Conservation (phyloP, 2,888 invertebrate genomes). For the Sialis lutaria region DNA sequence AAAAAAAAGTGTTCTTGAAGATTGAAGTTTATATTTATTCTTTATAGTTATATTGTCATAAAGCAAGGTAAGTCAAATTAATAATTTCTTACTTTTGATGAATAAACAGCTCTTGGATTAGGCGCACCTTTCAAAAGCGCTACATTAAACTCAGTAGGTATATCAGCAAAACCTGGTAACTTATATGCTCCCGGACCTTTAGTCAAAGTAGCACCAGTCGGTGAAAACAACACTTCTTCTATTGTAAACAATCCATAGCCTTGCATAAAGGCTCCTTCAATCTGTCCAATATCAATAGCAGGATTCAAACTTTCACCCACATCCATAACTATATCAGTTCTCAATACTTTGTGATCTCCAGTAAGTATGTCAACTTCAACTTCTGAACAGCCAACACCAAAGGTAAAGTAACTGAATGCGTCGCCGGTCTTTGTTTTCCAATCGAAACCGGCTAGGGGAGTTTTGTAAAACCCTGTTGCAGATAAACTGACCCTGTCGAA, state of each 20-base stretch:
- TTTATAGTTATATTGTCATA: too few relatives aligned
- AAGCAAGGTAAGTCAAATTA: too few relatives aligned
- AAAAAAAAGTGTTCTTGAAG: background rate
- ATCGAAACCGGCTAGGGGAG: slow-evolving; percentile 51
- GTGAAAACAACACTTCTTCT: slow-evolving; percentile 78
- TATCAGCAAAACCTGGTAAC: slow-evolving; percentile 82
- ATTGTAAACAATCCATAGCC: slow-evolving; percentile 85
- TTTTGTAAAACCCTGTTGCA: slow-evolving; percentile 67
- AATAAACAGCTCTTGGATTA: slow-evolving; percentile 83
- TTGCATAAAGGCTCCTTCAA: slow-evolving; percentile 90
- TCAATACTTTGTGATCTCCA: slow-evolving; percentile 77
- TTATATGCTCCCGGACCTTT: slow-evolving; percentile 90
- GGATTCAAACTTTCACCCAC: slow-evolving; percentile 89
- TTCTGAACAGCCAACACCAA: slow-evolving; percentile 70
- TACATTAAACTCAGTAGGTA: slow-evolving; percentile 84
- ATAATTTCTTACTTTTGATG: slow-evolving; percentile 59
- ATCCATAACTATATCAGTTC: slow-evolving; percentile 94
- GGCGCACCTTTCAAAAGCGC: slow-evolving; percentile 74
- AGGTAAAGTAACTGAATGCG: slow-evolving; percentile 72
- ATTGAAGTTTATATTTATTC: too few relatives aligned
- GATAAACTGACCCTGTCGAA: slow-evolving; percentile 61
- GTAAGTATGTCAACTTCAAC: slow-evolving; percentile 90
- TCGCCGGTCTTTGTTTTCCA: slow-evolving; percentile 51
- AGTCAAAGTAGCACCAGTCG: slow-evolving; percentile 63
- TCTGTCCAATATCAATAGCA: slow-evolving; percentile 91